phyloP scores from a whole-genome alignment of 35 echinoderm and acorn worm species.

The Holothuria glaberrima region DNA sequence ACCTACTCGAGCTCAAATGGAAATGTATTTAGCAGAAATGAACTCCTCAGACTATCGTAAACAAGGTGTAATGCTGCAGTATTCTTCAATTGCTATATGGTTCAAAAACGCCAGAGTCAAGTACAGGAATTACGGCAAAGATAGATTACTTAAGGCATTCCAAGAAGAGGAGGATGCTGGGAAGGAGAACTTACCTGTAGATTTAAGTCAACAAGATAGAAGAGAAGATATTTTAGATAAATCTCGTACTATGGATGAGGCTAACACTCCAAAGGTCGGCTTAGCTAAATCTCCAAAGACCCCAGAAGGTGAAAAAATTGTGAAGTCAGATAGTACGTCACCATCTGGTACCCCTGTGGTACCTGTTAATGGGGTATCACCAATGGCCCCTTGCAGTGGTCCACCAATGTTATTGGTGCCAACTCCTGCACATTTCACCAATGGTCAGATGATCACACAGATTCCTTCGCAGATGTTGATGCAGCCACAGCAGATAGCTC shows the following conservation, averaged over 20 bases:
- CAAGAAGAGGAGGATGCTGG: constrained; percentile 36
- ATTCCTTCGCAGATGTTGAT: constrained; percentile 46
- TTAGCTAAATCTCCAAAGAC: constrained; percentile 7
- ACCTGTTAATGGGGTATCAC: not conserved
- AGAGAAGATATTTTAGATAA: not conserved
- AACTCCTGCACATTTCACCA: constrained; percentile 31
- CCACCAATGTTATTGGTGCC: constrained; percentile 35
- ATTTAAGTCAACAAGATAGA: not conserved
- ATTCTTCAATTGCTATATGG: constrained; percentile 95
- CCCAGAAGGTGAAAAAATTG: not conserved
- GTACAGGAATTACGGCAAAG: constrained; percentile 60
- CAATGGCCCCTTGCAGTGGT: not conserved
- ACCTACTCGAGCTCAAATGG: constrained; percentile 82
- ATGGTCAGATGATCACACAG: constrained; percentile 46
- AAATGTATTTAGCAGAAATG: constrained; percentile 86
- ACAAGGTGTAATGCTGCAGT: constrained; percentile 86
- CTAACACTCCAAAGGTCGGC: not conserved
- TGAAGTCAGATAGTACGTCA: not conserved
- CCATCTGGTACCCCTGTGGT: not conserved
- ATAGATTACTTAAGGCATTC: not conserved
- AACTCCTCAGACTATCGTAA: constrained; percentile 82
- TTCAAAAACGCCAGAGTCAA: constrained; percentile 98
- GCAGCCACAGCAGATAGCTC: constrained; percentile 54
- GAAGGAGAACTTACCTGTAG: constrained; percentile 24
- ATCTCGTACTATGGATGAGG: not conserved